phyloP scores from a whole-genome alignment of 2,797 vertebrate species.

The Eospalax fontanierii region DNA sequence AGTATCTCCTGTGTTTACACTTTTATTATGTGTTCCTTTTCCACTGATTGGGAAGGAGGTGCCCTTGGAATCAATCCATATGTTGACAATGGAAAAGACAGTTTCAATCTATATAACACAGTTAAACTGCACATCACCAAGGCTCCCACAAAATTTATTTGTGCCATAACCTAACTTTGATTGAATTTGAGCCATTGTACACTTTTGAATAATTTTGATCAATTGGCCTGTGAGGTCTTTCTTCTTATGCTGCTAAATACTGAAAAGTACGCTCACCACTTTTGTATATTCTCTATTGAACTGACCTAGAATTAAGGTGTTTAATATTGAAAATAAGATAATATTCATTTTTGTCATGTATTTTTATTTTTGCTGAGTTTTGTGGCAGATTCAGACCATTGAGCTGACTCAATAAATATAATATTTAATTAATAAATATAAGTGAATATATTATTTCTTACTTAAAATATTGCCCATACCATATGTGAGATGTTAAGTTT shows the following conservation, averaged over 20 bases:
- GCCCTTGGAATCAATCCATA: neutral
- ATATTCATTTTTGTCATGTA: neutral
- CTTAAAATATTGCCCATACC: neutral
- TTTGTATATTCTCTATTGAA: neutral
- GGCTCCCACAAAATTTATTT: neutral
- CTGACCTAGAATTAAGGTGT: neutral
- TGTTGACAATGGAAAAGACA: neutral
- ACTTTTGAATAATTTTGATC: neutral
- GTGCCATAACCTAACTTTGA: neutral
- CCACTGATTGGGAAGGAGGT: neutral
- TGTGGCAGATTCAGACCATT: neutral
- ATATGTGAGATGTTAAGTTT: slow-evolving; percentile 60
- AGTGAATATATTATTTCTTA: slow-evolving; percentile 46
- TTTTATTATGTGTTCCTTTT: neutral
- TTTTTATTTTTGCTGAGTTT: slow-evolving; percentile 44
- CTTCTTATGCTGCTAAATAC: neutral
- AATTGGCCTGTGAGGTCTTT: neutral
- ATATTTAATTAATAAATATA: slow-evolving; percentile 70
- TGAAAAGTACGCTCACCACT: neutral
- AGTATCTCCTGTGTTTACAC: neutral
- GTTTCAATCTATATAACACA: neutral
- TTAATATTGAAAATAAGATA: neutral
- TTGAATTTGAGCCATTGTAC: neutral
- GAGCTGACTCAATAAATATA: neutral
- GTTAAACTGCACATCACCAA: neutral